phyloP scores from a whole-genome alignment of 2,888 invertebrate genomes.

The Nasonia oneida region DNA sequence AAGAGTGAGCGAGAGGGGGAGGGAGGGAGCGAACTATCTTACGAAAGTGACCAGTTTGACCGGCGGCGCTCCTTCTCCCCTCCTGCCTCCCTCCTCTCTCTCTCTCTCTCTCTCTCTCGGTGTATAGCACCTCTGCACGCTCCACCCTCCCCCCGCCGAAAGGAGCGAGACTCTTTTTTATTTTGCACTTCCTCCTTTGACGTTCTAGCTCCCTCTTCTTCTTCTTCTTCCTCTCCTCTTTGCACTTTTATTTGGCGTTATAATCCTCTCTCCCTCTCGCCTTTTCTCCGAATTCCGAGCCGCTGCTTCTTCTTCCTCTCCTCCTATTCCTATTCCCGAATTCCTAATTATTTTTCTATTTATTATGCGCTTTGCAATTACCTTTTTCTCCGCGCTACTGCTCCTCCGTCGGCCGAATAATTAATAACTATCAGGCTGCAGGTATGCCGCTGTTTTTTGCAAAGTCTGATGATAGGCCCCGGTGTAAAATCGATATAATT shows the following conservation, averaged over 20 bases:
- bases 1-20: conserved; percentile 39
- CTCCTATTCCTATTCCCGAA: conserved; percentile 29
- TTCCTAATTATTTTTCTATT: conserved; percentile 63
- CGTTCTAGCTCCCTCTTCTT: conserved; percentile 52
- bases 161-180: conserved; percentile 48
- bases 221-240: conserved; percentile 50
- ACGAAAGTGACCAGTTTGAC: conserved; percentile 64
- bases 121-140: conserved; percentile 13
- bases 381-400: conserved; percentile 30
- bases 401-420: conserved; percentile 30
- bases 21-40: conserved; percentile 45
- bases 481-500: conserved; percentile 53
- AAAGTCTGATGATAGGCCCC: conserved; percentile 39
- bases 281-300: conserved; percentile 61
- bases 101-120: conserved; percentile 25
- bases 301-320: background rate
- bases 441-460: conserved; percentile 7
- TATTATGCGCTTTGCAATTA: conserved; percentile 61
- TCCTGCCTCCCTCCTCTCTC: background rate
- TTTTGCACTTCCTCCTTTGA: conserved; percentile 50
- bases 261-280: conserved; percentile 38
- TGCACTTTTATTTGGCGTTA: conserved; percentile 58
- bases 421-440: conserved; percentile 40
- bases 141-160: background rate
- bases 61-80: conserved; percentile 55